Percentiles rank a stretch among this genome's conserved stretches.
These are phyloP conservation scores for Lymantria dispar DNA, from an alignment of 2,888 invertebrate species.

Conservation along the genomic window DNA sequence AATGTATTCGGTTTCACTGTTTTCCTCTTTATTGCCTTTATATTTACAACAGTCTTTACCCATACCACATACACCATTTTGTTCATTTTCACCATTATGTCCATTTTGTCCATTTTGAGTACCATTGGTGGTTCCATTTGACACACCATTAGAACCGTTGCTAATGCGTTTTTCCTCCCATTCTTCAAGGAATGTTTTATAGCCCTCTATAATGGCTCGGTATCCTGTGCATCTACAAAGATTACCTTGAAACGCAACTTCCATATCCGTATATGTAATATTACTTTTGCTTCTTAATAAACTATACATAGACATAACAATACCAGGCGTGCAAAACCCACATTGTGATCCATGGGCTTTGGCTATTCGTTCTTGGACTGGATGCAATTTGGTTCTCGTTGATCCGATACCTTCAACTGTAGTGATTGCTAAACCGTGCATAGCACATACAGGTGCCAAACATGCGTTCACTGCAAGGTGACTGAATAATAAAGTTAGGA, in stretches of 20 bases:
- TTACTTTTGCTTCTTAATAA: conserved; percentile 83
- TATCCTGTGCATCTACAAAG: conserved; percentile 94
- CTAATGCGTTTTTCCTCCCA: conserved; percentile 81
- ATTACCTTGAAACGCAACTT: conserved; percentile 88
- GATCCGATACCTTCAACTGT: conserved; percentile 94
- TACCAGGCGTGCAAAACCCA: conserved; percentile 94
- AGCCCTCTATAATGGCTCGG: conserved; percentile 92
- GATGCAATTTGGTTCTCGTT: conserved; percentile 87
- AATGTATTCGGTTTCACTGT: conserved; percentile 76
- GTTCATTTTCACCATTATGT: conserved; percentile 14
- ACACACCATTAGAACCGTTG: conserved; percentile 28
- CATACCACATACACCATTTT: conserved; percentile 74
- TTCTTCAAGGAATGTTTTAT: conserved; percentile 88
- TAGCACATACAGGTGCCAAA: conserved; percentile 89
- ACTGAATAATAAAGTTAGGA: conserved; percentile 60
- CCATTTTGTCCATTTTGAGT: conserved; percentile 35
- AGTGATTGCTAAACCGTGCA: conserved; percentile 92
- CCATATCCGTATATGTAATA: conserved; percentile 84
- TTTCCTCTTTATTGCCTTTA: conserved; percentile 53
- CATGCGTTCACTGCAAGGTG: conserved; percentile 92
- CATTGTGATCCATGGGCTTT: conserved; percentile 94
- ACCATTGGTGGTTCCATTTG: conserved; percentile 33
- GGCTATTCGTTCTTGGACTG: conserved; percentile 91
- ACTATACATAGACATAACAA: conserved; percentile 96
- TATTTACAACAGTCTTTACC: conserved; percentile 86